phyloP scores from a whole-genome alignment of 2,797 vertebrate genomes.

The Smutsia temminckii region DNA sequence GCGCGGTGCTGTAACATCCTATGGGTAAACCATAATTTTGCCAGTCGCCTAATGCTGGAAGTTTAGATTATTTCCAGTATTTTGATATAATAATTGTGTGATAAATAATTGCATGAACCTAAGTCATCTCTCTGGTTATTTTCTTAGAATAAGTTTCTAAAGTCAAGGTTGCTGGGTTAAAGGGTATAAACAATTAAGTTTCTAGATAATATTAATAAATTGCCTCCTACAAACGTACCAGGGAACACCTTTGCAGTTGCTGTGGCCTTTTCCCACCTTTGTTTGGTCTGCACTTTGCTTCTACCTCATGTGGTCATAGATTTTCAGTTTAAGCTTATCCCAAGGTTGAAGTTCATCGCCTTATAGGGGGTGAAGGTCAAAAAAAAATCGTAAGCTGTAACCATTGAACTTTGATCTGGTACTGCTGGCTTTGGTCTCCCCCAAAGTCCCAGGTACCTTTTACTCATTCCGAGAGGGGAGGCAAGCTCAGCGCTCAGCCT shows the following conservation, averaged over 20 bases:
- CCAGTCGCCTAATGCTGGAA: neutral
- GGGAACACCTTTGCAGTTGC: neutral
- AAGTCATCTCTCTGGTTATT: conserved; percentile 10
- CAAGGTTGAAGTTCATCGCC: neutral
- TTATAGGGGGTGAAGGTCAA: neutral
- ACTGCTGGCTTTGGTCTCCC: neutral
- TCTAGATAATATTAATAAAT: neutral
- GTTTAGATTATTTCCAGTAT: conserved; percentile 17
- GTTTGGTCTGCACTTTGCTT: neutral
- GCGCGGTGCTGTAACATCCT: neutral
- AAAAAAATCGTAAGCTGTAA: neutral
- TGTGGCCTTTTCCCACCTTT: neutral
- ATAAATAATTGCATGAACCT: neutral
- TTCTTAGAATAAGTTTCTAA: conserved; percentile 19
- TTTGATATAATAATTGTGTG: neutral
- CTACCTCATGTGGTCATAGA: neutral
- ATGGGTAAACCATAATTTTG: conserved; percentile 17
- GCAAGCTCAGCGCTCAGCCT: neutral
- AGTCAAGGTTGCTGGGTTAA: neutral
- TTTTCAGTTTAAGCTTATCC: conserved; percentile 28
- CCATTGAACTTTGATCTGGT: neutral
- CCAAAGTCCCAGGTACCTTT: neutral
- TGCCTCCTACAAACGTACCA: neutral
- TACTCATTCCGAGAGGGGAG: neutral
- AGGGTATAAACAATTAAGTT: neutral